Conservation (phyloP, 2,888 invertebrate species). For the Drosophila antonietae region DNA sequence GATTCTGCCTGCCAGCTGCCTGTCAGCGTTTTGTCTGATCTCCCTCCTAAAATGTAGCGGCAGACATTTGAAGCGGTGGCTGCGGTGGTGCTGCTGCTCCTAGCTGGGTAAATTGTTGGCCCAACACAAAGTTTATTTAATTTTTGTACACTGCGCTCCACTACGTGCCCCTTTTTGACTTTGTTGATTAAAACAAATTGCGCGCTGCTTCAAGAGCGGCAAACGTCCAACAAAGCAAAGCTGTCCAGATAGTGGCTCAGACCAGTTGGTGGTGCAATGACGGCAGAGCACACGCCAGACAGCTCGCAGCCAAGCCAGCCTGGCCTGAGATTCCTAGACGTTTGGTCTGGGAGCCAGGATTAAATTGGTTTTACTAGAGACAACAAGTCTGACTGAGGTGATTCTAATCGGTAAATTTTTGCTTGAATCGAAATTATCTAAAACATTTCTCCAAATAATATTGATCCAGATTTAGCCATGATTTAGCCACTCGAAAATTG, state of each 20-base stretch:
- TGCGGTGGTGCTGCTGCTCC: slow-evolving; percentile 30
- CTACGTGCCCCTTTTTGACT: slow-evolving; percentile 66
- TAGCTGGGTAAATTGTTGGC: slow-evolving; percentile 67
- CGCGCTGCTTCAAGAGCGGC: slow-evolving; percentile 67
- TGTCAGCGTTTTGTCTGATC: slow-evolving; percentile 64
- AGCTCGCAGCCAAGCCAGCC: neutral
- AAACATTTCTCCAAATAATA: neutral
- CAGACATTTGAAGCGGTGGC: slow-evolving; percentile 55
- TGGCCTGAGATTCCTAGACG: slow-evolving; percentile 18
- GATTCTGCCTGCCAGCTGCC: slow-evolving; percentile 38
- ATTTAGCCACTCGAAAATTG: too few relatives aligned
- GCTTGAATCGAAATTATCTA: neutral
- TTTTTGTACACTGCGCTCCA: slow-evolving; percentile 56
- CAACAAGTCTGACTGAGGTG: slow-evolving; percentile 31
- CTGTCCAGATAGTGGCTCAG: slow-evolving; percentile 20
- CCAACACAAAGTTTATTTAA: slow-evolving; percentile 77
- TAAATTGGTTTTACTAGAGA: slow-evolving; percentile 52
- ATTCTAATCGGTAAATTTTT: neutral
- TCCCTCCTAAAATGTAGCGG: slow-evolving; percentile 44
- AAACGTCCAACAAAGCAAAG: slow-evolving; percentile 43
- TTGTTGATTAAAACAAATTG: slow-evolving; percentile 80
- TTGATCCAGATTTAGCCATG: neutral
- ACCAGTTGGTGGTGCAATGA: neutral
- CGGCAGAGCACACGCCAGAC: slow-evolving; percentile 25
- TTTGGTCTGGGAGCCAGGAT: slow-evolving; percentile 38